Evolutionary conservation across 1,140 invertebrate genomes (phyloP).

Genomic region (Halyomorpha halys): DNA sequence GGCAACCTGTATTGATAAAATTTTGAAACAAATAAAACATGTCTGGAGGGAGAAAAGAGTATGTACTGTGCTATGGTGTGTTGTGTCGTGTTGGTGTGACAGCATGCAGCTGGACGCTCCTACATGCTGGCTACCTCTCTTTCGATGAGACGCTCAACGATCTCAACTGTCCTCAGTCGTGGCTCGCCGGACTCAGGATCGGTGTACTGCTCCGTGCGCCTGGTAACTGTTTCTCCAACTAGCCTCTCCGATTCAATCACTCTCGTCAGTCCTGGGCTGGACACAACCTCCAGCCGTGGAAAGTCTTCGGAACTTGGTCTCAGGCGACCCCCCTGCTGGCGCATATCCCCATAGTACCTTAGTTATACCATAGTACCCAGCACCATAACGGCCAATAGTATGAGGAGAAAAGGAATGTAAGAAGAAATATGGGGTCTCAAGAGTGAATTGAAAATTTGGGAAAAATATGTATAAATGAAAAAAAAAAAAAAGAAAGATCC

Average conservation of each 20-base stretch:
- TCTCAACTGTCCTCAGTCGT: constrained; percentile 78
- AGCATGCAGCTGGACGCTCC: background rate
- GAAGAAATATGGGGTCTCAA: background rate
- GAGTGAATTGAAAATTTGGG: background rate
- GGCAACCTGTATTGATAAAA: too few species aligned
- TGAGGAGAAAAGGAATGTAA: background rate
- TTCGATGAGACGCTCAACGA: constrained; percentile 89
- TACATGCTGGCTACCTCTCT: constrained; percentile 65
- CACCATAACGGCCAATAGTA: background rate
- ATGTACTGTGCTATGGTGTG: too few species aligned
- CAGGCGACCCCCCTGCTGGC: constrained; percentile 3
- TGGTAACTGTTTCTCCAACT: constrained; percentile 74
- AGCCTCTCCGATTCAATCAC: constrained; percentile 79
- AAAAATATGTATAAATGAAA: too few species aligned
- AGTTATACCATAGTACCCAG: background rate
- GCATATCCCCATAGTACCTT: constrained; percentile 1
- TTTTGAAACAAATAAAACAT: too few species aligned
- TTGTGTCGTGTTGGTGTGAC: constrained; percentile 1
- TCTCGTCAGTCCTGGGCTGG: constrained; percentile 64
- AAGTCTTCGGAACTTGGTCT: constrained; percentile 41
- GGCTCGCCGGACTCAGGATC: constrained; percentile 73
- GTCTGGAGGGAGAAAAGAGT: too few species aligned
- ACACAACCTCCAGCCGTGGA: constrained; percentile 72
- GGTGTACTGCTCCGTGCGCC: constrained; percentile 75
- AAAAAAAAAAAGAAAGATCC: too few species aligned